Evolutionary conservation across 2,888 invertebrate species (phyloP).

Genomic region (Rugalucina vietnamica): DNA sequence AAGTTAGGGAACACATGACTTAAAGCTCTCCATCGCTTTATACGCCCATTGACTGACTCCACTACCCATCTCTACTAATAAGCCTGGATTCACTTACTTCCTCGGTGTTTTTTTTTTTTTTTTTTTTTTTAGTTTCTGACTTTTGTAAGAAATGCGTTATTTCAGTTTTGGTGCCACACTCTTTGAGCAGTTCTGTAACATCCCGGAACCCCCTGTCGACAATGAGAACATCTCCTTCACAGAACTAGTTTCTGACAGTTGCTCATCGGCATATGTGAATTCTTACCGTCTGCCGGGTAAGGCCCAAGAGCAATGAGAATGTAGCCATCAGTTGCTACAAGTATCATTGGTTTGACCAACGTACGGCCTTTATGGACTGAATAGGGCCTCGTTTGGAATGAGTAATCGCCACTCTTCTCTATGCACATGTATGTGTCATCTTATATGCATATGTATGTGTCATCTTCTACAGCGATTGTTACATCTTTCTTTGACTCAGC

Average conservation of each 20-base stretch:
- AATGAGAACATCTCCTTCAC: slow-evolving; percentile 4
- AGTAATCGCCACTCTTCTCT: neutral
- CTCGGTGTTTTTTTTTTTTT: too few relatives aligned
- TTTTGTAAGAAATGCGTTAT: too few relatives aligned
- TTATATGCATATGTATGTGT: too few relatives aligned
- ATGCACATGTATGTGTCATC: slow-evolving; percentile 19
- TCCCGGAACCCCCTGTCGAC: slow-evolving; percentile 22
- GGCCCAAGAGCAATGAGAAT: neutral
- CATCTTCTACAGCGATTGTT: too few relatives aligned
- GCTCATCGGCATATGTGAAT: slow-evolving; percentile 9
- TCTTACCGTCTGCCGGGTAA: neutral
- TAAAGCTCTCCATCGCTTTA: too few relatives aligned
- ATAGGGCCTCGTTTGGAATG: slow-evolving; percentile 1
- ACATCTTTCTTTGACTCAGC: too few relatives aligned
- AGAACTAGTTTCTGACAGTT: neutral
- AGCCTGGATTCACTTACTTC: too few relatives aligned
- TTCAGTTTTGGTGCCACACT: too few relatives aligned
- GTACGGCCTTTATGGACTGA: neutral
- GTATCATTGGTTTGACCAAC: slow-evolving; percentile 18
- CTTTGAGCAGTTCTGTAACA: neutral
- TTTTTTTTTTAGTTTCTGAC: too few relatives aligned
- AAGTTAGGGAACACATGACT: too few relatives aligned
- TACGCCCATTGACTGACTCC: too few relatives aligned
- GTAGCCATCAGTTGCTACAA: slow-evolving; percentile 20
- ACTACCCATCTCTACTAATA: too few relatives aligned